Evolutionary conservation across 1,140 invertebrate genomes (phyloP), one percentile per base, ranked within the genome.

Genomic region (Araneus ventricosus): DNA sequence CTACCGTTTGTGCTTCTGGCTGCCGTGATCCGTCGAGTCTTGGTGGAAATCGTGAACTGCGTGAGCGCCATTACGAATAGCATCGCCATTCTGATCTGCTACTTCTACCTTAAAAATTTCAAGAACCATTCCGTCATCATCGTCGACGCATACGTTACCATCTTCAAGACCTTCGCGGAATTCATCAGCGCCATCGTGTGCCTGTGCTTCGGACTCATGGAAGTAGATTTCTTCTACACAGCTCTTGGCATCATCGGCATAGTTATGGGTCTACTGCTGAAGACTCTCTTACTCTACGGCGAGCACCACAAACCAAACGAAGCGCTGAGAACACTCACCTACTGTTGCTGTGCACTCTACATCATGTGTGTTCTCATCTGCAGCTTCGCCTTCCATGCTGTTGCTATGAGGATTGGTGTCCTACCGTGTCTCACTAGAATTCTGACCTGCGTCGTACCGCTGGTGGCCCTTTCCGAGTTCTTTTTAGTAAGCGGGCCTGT

Each of bases 71-170:
- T 75, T n/a, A 8, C 63, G 3, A 88, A 88, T 17, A 52, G 87
- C 30, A 24, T 88, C 17, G 87, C 87, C 39, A 70, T 88, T 75
- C 87, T 90, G 2, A 37, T 90, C 27, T 90, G 67, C 20, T 90
- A 90, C 75, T 3, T 90, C 17, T 90, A 90, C 30, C 67, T 90
- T 6, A 90, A 90, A 80, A 79, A 91, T 84, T 82, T 91, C 34
- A 82, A 30, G 17, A n/a, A 34, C 30, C 79, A 91, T 10, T 63
- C 89, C 0, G 14, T 27, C 4, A 59, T 82, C 67, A 34, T 91
- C 10, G 39, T 91, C 1, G 59, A 63, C 20, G 89, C 79, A 39
- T 91, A 91, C 37, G n/a, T 91, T n/a, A 27, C 45, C 17, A 59
- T 91, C 24, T 84, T 91, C 59, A 59, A 59, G 52, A 84, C 57